A percentile compares a stretch with the other conserved stretches of the same genome.
phyloP scores from a whole-genome alignment of 2,113 vertebrate species.

The Arizona elegans region DNA sequence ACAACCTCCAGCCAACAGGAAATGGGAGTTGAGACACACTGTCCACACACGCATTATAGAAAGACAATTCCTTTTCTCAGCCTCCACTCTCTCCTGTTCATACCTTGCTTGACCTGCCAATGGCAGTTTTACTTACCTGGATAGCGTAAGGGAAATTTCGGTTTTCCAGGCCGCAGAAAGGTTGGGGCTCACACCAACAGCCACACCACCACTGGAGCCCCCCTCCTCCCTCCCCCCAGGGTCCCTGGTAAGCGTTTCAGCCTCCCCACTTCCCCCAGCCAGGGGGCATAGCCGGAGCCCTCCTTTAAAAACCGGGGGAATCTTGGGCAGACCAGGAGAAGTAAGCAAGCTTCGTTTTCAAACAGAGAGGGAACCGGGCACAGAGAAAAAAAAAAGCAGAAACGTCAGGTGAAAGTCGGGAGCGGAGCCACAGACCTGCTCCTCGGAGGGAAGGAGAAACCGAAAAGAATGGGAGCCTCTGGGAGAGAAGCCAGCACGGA shows the following conservation, averaged over 20 bases:
- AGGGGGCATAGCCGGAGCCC: slow-evolving; percentile 5
- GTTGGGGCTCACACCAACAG: neutral
- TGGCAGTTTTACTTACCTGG: neutral
- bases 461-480: too few species aligned
- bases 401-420: neutral
- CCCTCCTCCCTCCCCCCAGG: neutral
- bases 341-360: neutral
- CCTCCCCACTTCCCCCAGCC: slow-evolving; percentile 19
- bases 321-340: neutral
- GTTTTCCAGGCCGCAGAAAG: neutral
- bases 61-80: neutral
- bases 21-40: neutral
- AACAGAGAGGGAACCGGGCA: neutral
- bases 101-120: neutral
- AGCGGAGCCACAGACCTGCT: neutral
- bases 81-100: neutral
- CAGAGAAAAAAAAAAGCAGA: too few species aligned
- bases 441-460: neutral
- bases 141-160: neutral
- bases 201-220: neutral
- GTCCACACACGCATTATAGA: neutral
- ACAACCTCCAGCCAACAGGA: neutral
- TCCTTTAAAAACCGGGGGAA: neutral
- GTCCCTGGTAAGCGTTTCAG: neutral
- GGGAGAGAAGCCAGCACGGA: neutral